Percentiles rank a stretch among this genome's conserved stretches.
Conservation (phyloP, 2,888 invertebrate genomes). For the Catocala nupta region DNA sequence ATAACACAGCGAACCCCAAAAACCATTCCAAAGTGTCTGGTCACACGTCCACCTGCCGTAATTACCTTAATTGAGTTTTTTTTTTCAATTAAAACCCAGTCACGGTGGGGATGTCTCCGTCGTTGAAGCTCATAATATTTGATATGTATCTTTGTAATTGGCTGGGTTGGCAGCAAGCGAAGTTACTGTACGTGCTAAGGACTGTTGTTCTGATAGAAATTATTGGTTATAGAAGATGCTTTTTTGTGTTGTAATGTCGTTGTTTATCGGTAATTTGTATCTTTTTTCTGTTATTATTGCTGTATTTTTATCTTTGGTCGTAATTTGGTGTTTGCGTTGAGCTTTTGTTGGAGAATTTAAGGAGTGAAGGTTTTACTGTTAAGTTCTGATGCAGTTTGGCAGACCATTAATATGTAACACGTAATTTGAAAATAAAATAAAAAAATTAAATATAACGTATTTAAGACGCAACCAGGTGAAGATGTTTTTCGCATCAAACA, state of each 20-base stretch:
- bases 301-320: neutral
- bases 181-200: constrained; percentile 41
- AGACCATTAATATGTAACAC: too few relatives aligned
- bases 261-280: constrained; percentile 15
- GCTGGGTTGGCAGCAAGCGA: constrained; percentile 54
- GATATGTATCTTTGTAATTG: constrained; percentile 72
- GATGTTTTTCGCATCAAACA: too few relatives aligned
- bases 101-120: constrained; percentile 64
- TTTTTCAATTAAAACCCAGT: constrained; percentile 61
- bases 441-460: too few relatives aligned
- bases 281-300: constrained; percentile 5
- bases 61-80: constrained; percentile 72
- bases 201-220: constrained; percentile 21
- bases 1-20: constrained; percentile 39
- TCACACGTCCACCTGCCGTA: constrained; percentile 66
- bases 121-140: constrained; percentile 44
- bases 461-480: too few relatives aligned
- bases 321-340: neutral
- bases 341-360: neutral
- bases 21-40: constrained; percentile 42
- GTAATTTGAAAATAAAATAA: too few relatives aligned
- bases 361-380: too few relatives aligned
- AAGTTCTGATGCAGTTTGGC: too few relatives aligned
- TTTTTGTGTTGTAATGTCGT: constrained; percentile 24
- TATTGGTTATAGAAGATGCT: constrained; percentile 14